Conservation (phyloP, 2,888 invertebrate species). For the Schizotus pectinicornis region DNA sequence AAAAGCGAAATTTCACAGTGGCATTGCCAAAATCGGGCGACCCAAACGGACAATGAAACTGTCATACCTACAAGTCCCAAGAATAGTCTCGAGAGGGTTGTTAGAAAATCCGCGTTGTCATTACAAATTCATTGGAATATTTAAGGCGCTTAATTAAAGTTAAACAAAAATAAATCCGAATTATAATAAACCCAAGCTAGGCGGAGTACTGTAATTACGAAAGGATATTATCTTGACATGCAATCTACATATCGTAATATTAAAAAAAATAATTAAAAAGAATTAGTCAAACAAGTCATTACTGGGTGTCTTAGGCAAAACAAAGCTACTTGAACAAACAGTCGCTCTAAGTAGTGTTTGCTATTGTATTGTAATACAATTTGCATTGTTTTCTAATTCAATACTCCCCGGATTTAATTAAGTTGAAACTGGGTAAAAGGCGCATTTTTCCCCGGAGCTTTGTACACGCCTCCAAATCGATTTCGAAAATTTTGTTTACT, state of each 20-base stretch:
- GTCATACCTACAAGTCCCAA: slow-evolving; percentile 3
- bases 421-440: not conserved
- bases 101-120: slow-evolving; percentile 14
- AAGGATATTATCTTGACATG: slow-evolving; percentile 33
- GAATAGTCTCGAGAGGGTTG: slow-evolving; percentile 21
- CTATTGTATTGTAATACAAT: slow-evolving; percentile 28
- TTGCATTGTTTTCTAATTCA: slow-evolving; percentile 29
- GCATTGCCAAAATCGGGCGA: slow-evolving; percentile 13
- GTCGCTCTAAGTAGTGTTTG: slow-evolving; percentile 19
- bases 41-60: slow-evolving; percentile 11
- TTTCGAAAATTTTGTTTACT: slow-evolving; percentile 1
- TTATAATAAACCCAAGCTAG: slow-evolving; percentile 33
- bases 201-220: slow-evolving; percentile 34
- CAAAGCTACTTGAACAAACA: slow-evolving; percentile 28
- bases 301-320: slow-evolving; percentile 24
- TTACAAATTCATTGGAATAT: slow-evolving; percentile 27
- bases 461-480: slow-evolving; percentile 3
- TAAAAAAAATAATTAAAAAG: slow-evolving; percentile 33
- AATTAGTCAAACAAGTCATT: slow-evolving; percentile 34
- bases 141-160: slow-evolving; percentile 28
- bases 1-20: slow-evolving; percentile 24
- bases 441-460: slow-evolving; percentile 7
- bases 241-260: slow-evolving; percentile 34
- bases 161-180: slow-evolving; percentile 32
- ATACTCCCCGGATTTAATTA: slow-evolving; percentile 24